phyloP scores from a whole-genome alignment of 2,888 invertebrate genomes.

The Aleiodes leptofemur region DNA sequence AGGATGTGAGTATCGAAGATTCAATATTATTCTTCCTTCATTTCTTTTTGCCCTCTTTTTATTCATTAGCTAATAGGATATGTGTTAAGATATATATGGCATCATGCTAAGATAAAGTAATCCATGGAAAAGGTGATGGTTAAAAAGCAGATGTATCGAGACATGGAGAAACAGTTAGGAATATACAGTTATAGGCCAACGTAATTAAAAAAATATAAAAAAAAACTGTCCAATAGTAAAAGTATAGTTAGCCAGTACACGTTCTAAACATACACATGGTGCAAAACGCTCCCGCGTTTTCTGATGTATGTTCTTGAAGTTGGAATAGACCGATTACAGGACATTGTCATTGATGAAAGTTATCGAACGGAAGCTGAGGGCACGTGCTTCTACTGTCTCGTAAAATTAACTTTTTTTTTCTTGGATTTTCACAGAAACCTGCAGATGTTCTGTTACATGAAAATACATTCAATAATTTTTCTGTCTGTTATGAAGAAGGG shows the following conservation, averaged over 20 bases:
- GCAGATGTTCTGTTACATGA: slow-evolving; percentile 49
- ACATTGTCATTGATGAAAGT: slow-evolving; percentile 51
- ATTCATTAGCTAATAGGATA: neutral
- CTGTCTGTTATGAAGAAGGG: neutral
- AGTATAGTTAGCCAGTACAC: too few species aligned
- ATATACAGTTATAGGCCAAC: slow-evolving; percentile 40
- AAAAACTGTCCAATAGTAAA: too few species aligned
- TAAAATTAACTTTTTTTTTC: slow-evolving; percentile 47
- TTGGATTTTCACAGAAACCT: slow-evolving; percentile 18
- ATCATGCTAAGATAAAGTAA: slow-evolving; percentile 50
- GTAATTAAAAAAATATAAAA: too few species aligned
- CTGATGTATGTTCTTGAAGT: slow-evolving; percentile 35
- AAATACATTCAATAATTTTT: neutral
- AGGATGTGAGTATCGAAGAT: neutral
- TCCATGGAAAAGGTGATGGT: slow-evolving; percentile 11
- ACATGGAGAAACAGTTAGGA: slow-evolving; percentile 40
- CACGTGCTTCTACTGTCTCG: slow-evolving; percentile 49
- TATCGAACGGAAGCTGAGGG: slow-evolving; percentile 44
- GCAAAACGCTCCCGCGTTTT: too few species aligned
- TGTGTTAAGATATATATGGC: slow-evolving; percentile 57
- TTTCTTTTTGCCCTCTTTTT: neutral
- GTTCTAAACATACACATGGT: too few species aligned
- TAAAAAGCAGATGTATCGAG: slow-evolving; percentile 36
- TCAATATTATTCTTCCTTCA: slow-evolving; percentile 12
- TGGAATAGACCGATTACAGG: slow-evolving; percentile 38